phyloP scores from a whole-genome alignment of 1,140 invertebrate genomes.

The Oreohelix idahoensis region DNA sequence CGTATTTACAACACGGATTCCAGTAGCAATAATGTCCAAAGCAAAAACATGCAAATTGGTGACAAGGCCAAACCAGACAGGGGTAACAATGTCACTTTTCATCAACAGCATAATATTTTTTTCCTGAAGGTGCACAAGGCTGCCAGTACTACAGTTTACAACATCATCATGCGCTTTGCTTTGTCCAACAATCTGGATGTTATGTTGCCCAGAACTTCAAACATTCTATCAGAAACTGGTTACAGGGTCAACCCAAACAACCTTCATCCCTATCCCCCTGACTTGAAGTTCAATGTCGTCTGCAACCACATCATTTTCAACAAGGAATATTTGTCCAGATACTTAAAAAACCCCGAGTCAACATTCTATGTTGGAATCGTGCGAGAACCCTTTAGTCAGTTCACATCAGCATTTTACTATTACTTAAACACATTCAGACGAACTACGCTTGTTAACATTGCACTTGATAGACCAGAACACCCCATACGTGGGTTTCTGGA shows the following conservation, averaged over 20 bases:
- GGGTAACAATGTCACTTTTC: not conserved
- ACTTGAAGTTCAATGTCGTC: constrained; percentile 47
- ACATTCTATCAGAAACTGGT: constrained; percentile 44
- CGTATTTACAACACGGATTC: not conserved
- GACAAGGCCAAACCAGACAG: too few species aligned
- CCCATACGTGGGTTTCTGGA: constrained; percentile 51
- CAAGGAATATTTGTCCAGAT: constrained; percentile 40
- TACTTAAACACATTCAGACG: constrained; percentile 42
- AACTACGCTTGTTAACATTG: constrained; percentile 48
- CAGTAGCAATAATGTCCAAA: not conserved
- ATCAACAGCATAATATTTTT: not conserved
- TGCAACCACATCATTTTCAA: constrained; percentile 61
- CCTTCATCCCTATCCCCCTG: constrained; percentile 19
- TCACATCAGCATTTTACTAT: constrained; percentile 61
- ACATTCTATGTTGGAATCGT: constrained; percentile 60
- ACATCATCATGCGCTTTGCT: constrained; percentile 42
- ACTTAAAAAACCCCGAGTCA: constrained; percentile 45
- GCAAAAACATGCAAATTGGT: not conserved
- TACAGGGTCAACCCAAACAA: constrained; percentile 32
- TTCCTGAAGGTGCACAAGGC: not conserved
- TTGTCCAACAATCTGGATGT: constrained; percentile 49
- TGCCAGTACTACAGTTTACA: not conserved
- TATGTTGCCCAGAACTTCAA: constrained; percentile 46
- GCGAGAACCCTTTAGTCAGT: constrained; percentile 59
- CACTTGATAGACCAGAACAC: constrained; percentile 23